A percentile compares a stretch with the other conserved stretches of the same genome.
phyloP scores from a whole-genome alignment of 1,140 invertebrate genomes.

The Dermatophagoides farinae region DNA sequence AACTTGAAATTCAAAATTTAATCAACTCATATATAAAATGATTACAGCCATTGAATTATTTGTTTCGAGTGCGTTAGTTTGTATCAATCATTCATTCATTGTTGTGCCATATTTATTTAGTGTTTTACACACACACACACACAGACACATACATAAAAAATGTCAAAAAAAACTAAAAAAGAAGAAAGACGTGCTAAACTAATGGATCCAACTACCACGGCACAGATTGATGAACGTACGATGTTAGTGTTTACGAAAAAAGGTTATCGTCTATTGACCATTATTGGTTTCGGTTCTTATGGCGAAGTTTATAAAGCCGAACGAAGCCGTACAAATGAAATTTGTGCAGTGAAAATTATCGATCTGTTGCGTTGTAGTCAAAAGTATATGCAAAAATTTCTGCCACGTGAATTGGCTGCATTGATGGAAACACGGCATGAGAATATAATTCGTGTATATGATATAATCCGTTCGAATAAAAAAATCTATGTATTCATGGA shows the following conservation, averaged over 20 bases:
- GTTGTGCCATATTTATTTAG: too few relatives aligned
- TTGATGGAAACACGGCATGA: constrained; percentile 10
- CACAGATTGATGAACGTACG: constrained; percentile 11
- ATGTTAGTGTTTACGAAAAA: constrained; percentile 13
- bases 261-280: constrained; percentile 11
- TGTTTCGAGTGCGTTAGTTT: too few relatives aligned
- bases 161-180: too few relatives aligned
- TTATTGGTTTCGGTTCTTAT: constrained; percentile 11
- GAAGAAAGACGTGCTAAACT: too few relatives aligned
- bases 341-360: constrained; percentile 14
- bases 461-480: constrained; percentile 8
- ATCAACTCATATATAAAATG: too few relatives aligned
- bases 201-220: neutral
- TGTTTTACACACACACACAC: too few relatives aligned
- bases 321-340: neutral
- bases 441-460: constrained; percentile 7
- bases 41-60: too few relatives aligned
- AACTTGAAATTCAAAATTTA: too few relatives aligned
- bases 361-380: neutral
- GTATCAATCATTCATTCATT: too few relatives aligned
- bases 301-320: constrained; percentile 13
- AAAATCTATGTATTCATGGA: constrained; percentile 14
- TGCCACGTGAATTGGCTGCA: constrained; percentile 10
- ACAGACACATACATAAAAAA: too few relatives aligned
- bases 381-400: constrained; percentile 11